Evolutionary conservation across 2,113 vertebrate genomes (phyloP).

Genomic region (Hippotragus niger): DNA sequence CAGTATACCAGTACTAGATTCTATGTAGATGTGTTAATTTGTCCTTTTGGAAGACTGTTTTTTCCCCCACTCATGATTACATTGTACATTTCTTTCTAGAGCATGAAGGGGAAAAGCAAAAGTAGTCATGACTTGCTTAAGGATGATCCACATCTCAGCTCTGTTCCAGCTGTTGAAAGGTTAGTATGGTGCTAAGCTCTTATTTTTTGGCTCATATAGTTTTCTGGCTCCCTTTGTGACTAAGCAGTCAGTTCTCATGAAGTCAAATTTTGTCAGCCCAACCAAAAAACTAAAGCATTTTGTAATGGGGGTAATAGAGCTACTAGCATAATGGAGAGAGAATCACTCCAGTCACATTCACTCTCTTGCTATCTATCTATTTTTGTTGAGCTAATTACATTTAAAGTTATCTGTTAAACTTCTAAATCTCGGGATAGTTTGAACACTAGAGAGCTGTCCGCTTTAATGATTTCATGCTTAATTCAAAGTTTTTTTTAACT

Average conservation of each 20-base stretch:
- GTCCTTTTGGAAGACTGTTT: background rate
- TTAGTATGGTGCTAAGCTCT: slow-evolving; percentile 65
- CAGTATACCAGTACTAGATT: background rate
- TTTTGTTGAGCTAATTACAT: background rate
- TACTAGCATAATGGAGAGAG: background rate
- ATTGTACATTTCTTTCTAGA: slow-evolving; percentile 78
- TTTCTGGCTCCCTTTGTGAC: slow-evolving; percentile 9
- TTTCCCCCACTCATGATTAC: background rate
- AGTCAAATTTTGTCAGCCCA: background rate
- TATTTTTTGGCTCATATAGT: background rate
- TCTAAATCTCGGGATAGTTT: background rate
- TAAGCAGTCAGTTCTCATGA: background rate
- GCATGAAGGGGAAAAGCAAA: slow-evolving; percentile 97
- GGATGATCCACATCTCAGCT: slow-evolving; percentile 94
- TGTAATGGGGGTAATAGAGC: background rate
- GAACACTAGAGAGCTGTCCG: background rate
- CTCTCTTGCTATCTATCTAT: background rate
- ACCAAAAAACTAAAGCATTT: background rate
- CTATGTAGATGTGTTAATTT: background rate
- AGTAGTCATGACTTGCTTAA: slow-evolving; percentile 97
- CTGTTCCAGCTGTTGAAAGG: slow-evolving; percentile 93
- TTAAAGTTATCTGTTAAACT: background rate
- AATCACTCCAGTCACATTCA: background rate
- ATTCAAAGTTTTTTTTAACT: background rate
- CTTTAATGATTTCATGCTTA: slow-evolving; percentile 17